These are phyloP conservation scores for Amblyopsis hoosieri DNA, from an alignment of 2,797 vertebrate genomes.

Conservation along the genomic window DNA sequence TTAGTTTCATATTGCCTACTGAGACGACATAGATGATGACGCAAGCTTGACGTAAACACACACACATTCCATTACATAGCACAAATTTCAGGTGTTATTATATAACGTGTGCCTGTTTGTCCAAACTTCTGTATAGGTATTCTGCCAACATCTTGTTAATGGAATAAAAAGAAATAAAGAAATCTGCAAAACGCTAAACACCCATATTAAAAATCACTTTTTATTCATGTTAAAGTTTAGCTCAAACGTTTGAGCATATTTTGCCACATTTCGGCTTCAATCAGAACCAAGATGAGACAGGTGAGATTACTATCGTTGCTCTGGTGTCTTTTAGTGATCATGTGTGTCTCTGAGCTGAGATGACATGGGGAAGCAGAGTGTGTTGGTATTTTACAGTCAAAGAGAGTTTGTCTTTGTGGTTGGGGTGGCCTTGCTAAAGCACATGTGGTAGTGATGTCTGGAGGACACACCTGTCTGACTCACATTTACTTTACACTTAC, in stretches of 20 bases:
- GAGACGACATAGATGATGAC: not conserved
- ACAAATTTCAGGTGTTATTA: not conserved
- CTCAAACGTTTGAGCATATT: not conserved
- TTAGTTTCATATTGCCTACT: conserved; percentile 16
- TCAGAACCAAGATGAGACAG: not conserved
- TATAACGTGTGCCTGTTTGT: not conserved
- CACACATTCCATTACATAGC: not conserved
- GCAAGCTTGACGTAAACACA: not conserved
- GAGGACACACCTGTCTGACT: not conserved
- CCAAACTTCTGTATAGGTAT: not conserved
- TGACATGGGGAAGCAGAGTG: too few species aligned
- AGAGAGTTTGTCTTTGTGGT: too few species aligned
- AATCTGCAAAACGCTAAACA: not conserved
- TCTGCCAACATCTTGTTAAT: not conserved
- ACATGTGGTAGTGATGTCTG: too few species aligned
- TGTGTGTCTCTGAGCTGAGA: too few species aligned
- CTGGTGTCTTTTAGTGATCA: too few species aligned
- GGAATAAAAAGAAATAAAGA: too few species aligned
- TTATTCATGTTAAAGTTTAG: not conserved
- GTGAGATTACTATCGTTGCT: not conserved
- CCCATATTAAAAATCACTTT: not conserved
- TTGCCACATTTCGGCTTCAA: not conserved
- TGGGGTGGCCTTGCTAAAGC: too few species aligned
- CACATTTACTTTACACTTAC: too few species aligned
- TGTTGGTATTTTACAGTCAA: too few species aligned